A percentile compares a stretch with the other conserved stretches of the same genome.
Conservation (phyloP, 2,113 vertebrate species). For the Chunga burmeisteri region DNA sequence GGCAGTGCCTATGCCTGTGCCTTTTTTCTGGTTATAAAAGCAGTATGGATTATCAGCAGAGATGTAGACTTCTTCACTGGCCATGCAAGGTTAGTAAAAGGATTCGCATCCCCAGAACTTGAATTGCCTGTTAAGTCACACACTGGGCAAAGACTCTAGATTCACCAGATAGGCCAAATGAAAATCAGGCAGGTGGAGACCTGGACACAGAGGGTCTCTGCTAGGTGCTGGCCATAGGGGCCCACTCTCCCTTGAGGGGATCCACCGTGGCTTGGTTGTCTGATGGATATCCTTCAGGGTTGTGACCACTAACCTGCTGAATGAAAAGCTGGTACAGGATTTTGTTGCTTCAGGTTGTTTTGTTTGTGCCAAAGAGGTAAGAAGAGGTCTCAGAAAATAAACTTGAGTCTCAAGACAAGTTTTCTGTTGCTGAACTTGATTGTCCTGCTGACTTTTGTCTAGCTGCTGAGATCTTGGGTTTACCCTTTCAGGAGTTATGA, state of each 20-base stretch:
- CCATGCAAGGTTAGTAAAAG: not conserved
- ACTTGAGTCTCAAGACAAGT: not conserved
- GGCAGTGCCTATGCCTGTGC: not conserved
- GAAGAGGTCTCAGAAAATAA: not conserved
- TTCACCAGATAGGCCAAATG: not conserved
- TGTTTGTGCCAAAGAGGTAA: not conserved
- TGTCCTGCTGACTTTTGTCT: not conserved
- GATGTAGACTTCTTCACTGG: not conserved
- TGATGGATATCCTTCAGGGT: not conserved
- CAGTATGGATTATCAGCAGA: not conserved
- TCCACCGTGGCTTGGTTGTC: not conserved
- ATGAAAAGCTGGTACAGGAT: not conserved
- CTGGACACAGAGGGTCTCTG: not conserved
- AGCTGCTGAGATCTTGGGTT: not conserved
- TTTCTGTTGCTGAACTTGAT: not conserved
- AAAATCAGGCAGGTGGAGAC: not conserved
- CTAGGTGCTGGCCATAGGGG: not conserved
- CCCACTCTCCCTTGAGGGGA: not conserved
- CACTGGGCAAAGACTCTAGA: not conserved
- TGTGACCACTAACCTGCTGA: not conserved
- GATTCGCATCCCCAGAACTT: not conserved
- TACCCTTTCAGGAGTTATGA: not conserved
- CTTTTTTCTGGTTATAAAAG: not conserved
- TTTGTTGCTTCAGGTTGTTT: not conserved
- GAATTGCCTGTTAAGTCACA: not conserved